These are phyloP conservation scores for Numenius phaeopus DNA, from an alignment of 2,797 vertebrate genomes.

Conservation along the genomic window DNA sequence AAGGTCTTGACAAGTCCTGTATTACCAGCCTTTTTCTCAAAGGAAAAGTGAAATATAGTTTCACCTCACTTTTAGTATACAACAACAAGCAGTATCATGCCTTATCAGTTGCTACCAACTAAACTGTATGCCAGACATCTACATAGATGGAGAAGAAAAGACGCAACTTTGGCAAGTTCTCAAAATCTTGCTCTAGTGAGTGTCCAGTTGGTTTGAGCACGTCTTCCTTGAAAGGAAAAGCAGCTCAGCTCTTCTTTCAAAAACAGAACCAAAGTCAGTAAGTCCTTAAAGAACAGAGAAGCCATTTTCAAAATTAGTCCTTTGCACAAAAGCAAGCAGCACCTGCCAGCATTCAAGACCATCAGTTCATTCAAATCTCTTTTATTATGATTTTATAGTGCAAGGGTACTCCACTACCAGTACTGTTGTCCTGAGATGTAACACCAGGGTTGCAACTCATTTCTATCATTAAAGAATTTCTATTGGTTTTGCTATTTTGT, in stretches of 20 bases:
- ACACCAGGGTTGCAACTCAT: not conserved
- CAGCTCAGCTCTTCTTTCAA: not conserved
- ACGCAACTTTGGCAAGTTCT: not conserved
- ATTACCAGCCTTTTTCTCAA: conserved; percentile 56
- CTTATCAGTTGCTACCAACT: conserved; percentile 56
- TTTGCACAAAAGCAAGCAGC: not conserved
- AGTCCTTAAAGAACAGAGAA: not conserved
- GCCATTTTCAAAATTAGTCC: not conserved
- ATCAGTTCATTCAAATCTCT: not conserved
- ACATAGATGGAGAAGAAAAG: not conserved
- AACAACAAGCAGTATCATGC: not conserved
- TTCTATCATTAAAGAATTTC: not conserved
- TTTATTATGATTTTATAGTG: not conserved
- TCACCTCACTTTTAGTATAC: conserved; percentile 60
- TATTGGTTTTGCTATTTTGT: not conserved
- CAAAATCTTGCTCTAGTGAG: not conserved
- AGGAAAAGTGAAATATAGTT: conserved; percentile 66
- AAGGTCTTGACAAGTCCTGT: conserved; percentile 69
- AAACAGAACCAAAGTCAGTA: not conserved
- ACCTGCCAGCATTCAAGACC: not conserved
- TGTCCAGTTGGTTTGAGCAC: not conserved
- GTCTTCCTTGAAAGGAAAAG: not conserved
- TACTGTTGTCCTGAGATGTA: not conserved
- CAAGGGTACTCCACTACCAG: not conserved
- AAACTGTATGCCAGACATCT: conserved; percentile 9